These are phyloP conservation scores for Muscidifurax raptorellus DNA, from an alignment of 1,140 invertebrate species.

Conservation along the genomic window DNA sequence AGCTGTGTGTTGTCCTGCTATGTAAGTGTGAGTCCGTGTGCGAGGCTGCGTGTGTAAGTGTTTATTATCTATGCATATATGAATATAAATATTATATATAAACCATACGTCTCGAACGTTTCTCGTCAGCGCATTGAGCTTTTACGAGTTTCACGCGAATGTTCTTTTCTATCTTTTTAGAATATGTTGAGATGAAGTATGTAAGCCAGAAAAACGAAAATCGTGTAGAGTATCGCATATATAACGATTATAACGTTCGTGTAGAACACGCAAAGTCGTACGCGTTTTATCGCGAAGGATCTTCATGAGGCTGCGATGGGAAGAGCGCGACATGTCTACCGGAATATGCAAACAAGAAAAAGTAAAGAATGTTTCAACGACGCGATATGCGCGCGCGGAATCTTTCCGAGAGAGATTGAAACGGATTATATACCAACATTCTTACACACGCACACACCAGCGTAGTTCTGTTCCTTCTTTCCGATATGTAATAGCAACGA, in stretches of 20 bases:
- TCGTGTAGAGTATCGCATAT: too few relatives aligned
- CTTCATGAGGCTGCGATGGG: neutral
- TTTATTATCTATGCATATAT: constrained; percentile 9
- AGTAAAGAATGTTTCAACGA: neutral
- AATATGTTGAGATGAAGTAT: constrained; percentile 11
- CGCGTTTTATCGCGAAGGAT: neutral
- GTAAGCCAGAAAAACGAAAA: neutral
- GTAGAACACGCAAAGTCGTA: constrained; percentile 22
- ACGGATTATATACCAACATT: neutral
- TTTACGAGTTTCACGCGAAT: constrained; percentile 35
- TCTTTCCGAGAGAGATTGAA: constrained; percentile 8
- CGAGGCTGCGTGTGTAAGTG: constrained; percentile 1
- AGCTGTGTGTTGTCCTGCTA: constrained; percentile 15
- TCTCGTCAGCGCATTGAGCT: constrained; percentile 34
- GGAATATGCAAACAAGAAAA: neutral
- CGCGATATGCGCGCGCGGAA: neutral
- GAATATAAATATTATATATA: constrained; percentile 13
- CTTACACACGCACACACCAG: neutral
- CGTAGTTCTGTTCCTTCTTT: constrained; percentile 3
- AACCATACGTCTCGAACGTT: constrained; percentile 37
- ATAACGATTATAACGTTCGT: neutral
- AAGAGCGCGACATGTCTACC: constrained; percentile 10
- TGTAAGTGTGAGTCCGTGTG: constrained; percentile 6
- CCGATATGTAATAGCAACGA: neutral
- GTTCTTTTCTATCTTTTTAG: constrained; percentile 45